Conservation (phyloP, 2,113 vertebrate species). For the Manacus vitellinus region DNA sequence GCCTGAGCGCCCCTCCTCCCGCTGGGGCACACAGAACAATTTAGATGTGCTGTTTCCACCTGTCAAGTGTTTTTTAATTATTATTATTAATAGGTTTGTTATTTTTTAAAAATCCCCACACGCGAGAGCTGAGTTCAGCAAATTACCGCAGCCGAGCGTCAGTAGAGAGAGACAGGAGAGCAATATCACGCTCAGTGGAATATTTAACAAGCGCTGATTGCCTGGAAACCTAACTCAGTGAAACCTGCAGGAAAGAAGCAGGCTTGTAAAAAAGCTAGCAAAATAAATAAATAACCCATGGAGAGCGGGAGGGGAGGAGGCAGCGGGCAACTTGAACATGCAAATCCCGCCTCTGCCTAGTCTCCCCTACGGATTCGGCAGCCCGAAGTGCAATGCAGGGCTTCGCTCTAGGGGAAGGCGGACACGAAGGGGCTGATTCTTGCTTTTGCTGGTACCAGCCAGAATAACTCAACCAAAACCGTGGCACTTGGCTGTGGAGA, state of each 20-base stretch:
- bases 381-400: neutral
- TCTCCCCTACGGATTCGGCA: neutral
- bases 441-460: neutral
- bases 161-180: constrained; percentile 51
- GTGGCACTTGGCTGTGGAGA: neutral
- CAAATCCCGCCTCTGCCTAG: neutral
- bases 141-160: constrained; percentile 23
- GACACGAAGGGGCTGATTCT: neutral
- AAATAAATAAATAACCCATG: constrained; percentile 39
- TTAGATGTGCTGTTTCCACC: constrained; percentile 52
- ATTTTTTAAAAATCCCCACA: constrained; percentile 34
- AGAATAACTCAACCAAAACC: neutral
- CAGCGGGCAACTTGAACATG: neutral
- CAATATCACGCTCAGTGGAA: constrained; percentile 61
- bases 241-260: constrained; percentile 27
- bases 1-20: neutral
- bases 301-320: neutral
- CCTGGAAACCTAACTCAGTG: constrained; percentile 52
- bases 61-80: constrained; percentile 63
- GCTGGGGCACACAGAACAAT: neutral
- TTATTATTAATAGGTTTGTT: constrained; percentile 71
- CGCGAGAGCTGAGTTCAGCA: constrained; percentile 61
- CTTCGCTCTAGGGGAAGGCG: neutral
- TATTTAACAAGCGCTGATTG: constrained; percentile 65
- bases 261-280: constrained; percentile 3